These are phyloP conservation scores for Melozone crissalis DNA, from an alignment of 2,113 vertebrate species.

Conservation along the genomic window DNA sequence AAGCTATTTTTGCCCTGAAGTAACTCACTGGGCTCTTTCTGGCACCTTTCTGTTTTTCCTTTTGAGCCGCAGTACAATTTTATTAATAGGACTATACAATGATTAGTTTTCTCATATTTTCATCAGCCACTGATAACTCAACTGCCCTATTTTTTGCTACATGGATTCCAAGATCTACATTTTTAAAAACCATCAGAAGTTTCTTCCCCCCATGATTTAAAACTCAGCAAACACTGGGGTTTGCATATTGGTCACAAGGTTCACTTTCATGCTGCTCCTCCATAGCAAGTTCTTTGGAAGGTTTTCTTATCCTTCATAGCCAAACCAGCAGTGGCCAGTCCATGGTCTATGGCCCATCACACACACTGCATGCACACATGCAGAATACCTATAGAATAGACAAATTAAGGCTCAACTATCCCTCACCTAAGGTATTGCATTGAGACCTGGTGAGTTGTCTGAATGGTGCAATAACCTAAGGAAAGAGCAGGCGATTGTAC, in stretches of 20 bases:
- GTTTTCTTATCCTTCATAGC: background rate
- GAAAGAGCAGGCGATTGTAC: background rate
- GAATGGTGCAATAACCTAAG: background rate
- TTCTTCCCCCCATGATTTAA: background rate
- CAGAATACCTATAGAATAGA: background rate
- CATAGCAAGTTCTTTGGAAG: background rate
- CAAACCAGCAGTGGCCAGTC: background rate
- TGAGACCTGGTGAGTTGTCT: background rate
- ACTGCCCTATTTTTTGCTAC: background rate
- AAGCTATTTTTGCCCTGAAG: background rate
- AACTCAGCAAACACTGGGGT: background rate
- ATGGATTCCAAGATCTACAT: background rate
- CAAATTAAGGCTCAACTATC: background rate
- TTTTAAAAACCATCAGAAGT: background rate
- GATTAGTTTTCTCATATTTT: constrained; percentile 6
- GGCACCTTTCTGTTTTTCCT: background rate
- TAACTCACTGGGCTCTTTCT: background rate
- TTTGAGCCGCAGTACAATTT: background rate
- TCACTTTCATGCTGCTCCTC: background rate
- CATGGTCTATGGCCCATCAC: background rate
- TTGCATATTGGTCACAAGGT: background rate
- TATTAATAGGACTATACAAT: background rate
- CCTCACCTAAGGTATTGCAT: background rate
- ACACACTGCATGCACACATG: background rate
- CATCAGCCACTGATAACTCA: background rate